Base-by-base conservation (phyloP, 2,113 vertebrate genomes). In the Tetrax tetrax region DNA sequence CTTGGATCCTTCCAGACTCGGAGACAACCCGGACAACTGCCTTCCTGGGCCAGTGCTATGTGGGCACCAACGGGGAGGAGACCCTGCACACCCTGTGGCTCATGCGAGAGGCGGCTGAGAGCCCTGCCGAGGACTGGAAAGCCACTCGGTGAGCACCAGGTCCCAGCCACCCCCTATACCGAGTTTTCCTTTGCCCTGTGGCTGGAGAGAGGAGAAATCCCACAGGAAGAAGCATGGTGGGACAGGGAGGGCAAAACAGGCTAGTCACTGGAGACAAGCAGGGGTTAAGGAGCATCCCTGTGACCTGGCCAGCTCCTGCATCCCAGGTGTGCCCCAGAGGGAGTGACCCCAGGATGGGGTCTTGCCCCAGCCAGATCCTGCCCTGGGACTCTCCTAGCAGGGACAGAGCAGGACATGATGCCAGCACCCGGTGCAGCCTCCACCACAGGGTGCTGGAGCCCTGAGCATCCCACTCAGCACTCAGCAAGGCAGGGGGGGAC, bases 31-130 rank as follows among this genome's bases (percentile, higher is more conserved):
- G 1, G n/a, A 83, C 3, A 4, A 77, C 81, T 0, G 59, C 57
- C 54, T 96, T 97, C 28, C 70, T 79, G 54, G 96, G 97, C 16
- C 97, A 96, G 51, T 96, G 96, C 64, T 96, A 94, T 3, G 48
- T 91, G 28, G 61, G 68, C 14, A 48, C 6, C 21, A 12, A 31
- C 0, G 82, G 93, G 4, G 54, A 85, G 22, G 97, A 97, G 75
- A 84, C 27, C 3, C 75, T 97, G 41, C 78, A 90, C 2, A 33
- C 89, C 7, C 24, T 70, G 24, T 97, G 97, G 96, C 87, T 97
- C 14, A 56, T 90, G 50, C 45, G 91, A 33, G 35, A 61, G 65
- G 61, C n/a, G 0, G 35, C 45, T 0, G 0, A 35, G 3, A 71
- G 41, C 23, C 50, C 54, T 0, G 0, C 6, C 0, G 45, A 94